phyloP scores from a whole-genome alignment of 2,797 vertebrate genomes.

The Merluccius polli region DNA sequence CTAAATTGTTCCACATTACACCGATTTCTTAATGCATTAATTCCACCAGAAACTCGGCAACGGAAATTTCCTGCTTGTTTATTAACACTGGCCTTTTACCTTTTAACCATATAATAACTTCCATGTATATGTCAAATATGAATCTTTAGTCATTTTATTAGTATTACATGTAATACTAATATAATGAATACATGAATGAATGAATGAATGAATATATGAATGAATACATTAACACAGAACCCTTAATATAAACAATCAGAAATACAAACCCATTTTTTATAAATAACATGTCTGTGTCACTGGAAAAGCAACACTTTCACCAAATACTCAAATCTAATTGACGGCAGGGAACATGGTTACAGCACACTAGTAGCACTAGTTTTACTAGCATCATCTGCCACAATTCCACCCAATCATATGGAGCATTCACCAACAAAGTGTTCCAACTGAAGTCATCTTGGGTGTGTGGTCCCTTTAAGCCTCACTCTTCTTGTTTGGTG shows the following conservation, averaged over 20 bases:
- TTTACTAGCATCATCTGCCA: neutral
- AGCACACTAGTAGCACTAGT: neutral
- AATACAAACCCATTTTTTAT: no score
- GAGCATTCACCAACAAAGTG: neutral
- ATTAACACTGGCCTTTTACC: slow-evolving; percentile 44
- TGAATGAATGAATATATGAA: no score
- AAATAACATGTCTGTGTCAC: neutral
- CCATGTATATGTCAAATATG: neutral
- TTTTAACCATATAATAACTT: neutral
- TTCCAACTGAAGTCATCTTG: neutral
- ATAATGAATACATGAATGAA: no score
- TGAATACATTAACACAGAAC: no score
- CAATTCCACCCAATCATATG: neutral
- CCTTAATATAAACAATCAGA: no score
- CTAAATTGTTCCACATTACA: slow-evolving; percentile 52
- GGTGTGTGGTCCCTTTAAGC: neutral
- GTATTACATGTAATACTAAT: no score
- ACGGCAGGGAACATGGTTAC: neutral
- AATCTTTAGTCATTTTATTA: no score
- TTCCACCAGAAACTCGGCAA: slow-evolving; percentile 39
- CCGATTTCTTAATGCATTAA: slow-evolving; percentile 46
- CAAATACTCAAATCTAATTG: no score
- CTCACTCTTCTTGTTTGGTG: neutral
- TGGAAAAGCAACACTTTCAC: neutral
- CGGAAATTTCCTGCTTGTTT: slow-evolving; percentile 30